phyloP scores from a whole-genome alignment of 1,140 invertebrate species.

The Caenorhabditis briggsae region DNA sequence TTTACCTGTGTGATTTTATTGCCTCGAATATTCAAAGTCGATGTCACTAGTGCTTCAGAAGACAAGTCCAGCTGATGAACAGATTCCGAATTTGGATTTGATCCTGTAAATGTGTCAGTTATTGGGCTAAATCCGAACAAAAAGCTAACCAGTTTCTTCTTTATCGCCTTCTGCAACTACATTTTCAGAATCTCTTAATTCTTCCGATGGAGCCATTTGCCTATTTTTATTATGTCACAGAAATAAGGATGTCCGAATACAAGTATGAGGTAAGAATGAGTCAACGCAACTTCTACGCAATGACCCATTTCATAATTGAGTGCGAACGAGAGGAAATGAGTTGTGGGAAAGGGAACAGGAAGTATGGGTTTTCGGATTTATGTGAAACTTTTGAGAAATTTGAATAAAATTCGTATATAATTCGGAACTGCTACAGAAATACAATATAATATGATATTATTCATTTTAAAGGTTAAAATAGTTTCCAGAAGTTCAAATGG shows the following conservation, averaged over 20 bases:
- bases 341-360: not conserved
- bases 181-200: not conserved
- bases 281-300: not conserved
- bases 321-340: constrained; percentile 34
- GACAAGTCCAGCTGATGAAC: constrained; percentile 37
- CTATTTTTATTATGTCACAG: not conserved
- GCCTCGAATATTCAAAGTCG: constrained; percentile 40
- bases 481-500: not conserved
- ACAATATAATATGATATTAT: not conserved
- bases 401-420: not conserved
- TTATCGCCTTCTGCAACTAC: not conserved
- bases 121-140: not conserved
- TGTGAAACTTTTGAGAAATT: not conserved
- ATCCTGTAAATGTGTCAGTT: not conserved
- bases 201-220: not conserved
- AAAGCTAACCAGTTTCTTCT: not conserved
- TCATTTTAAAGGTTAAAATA: not conserved
- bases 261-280: too few relatives aligned
- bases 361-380: not conserved
- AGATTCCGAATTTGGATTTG: constrained; percentile 11
- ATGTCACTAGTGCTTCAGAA: constrained; percentile 26
- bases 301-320: constrained; percentile 19
- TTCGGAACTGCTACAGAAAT: too few relatives aligned
- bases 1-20: constrained; percentile 17
- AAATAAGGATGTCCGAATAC: not conserved